Conservation (phyloP, 1,140 invertebrate species). For the Liolophura sinensis region DNA sequence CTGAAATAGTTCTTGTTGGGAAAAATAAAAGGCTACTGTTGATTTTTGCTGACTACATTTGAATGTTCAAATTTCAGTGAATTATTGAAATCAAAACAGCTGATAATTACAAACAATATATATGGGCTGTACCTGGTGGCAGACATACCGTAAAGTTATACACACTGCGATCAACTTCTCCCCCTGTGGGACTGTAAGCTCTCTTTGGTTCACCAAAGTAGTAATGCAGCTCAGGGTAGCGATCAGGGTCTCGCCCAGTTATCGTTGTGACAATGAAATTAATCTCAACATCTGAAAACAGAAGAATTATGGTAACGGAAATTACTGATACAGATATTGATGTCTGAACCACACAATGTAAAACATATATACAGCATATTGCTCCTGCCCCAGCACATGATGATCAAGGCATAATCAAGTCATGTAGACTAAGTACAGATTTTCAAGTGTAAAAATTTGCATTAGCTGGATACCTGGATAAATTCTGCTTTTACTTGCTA, state of each 20-base stretch:
- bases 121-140: conserved; percentile 49
- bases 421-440: no score
- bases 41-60: neutral
- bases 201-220: conserved; percentile 73
- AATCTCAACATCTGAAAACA: conserved; percentile 67
- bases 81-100: neutral
- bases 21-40: neutral
- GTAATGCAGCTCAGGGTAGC: conserved; percentile 67
- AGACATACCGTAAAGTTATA: conserved; percentile 70
- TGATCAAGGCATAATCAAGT: no score
- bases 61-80: neutral
- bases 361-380: no score
- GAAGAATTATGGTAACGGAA: neutral
- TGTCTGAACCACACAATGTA: no score
- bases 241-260: conserved; percentile 81
- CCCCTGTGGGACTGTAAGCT: conserved; percentile 81
- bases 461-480: no score
- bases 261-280: conserved; percentile 76
- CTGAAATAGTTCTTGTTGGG: neutral
- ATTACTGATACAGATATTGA: neutral
- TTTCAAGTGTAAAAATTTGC: no score
- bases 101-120: neutral
- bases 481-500: no score
- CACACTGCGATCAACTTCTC: conserved; percentile 63
- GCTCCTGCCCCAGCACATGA: no score